Evolutionary conservation across 1,140 invertebrate species (phyloP).

Genomic region (Ceratosolen solmsi): DNA sequence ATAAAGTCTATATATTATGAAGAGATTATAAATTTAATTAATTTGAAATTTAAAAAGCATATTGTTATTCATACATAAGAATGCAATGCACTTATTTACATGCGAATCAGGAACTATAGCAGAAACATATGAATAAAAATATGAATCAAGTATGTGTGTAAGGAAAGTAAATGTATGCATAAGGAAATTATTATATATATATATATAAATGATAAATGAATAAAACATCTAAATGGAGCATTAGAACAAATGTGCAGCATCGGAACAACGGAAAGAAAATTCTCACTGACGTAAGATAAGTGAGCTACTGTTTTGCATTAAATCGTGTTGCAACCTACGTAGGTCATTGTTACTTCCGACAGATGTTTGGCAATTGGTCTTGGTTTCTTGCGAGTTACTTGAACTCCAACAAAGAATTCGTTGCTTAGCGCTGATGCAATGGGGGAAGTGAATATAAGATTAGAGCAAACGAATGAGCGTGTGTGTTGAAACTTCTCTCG

Average conservation of each 20-base stretch:
- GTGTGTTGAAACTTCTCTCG: conserved; percentile 38
- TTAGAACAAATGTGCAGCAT: conserved; percentile 29
- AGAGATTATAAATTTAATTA: too few relatives aligned
- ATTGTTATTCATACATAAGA: too few relatives aligned
- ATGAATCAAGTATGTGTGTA: too few relatives aligned
- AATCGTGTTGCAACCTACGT: conserved; percentile 28
- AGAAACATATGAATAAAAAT: too few relatives aligned
- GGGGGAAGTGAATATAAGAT: conserved; percentile 48
- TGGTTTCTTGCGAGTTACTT: conserved; percentile 18
- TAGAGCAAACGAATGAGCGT: neutral
- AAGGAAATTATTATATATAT: too few relatives aligned
- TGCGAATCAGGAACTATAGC: too few relatives aligned
- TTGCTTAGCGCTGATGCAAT: conserved; percentile 39
- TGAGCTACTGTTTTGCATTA: conserved; percentile 19
- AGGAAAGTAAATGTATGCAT: too few relatives aligned
- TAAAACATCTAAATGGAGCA: neutral
- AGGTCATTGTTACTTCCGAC: conserved; percentile 51
- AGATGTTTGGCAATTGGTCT: conserved; percentile 36
- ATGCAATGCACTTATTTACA: too few relatives aligned
- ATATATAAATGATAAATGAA: neutral
- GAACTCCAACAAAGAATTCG: conserved; percentile 32
- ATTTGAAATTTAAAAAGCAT: too few relatives aligned
- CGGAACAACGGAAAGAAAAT: conserved; percentile 5
- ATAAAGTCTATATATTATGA: too few relatives aligned
- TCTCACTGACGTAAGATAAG: conserved; percentile 1